phyloP scores from a whole-genome alignment of 2,888 invertebrate species.

The Coleophora deauratella region DNA sequence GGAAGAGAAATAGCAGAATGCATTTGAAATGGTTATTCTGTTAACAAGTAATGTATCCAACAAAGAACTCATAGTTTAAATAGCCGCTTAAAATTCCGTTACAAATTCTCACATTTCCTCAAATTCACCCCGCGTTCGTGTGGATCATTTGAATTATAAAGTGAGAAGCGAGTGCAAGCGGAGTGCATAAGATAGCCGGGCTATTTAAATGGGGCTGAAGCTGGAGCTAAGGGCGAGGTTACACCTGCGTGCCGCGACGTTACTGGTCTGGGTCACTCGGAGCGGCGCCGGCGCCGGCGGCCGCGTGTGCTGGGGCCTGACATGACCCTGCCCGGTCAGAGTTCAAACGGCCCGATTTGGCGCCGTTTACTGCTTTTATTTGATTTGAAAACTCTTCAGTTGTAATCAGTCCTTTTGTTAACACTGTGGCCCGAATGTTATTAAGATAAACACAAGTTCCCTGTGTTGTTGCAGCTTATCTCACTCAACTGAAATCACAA shows the following conservation, averaged over 20 bases:
- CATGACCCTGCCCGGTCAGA: conserved; percentile 24
- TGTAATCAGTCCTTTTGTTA: too few species aligned
- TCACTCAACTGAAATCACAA: conserved; percentile 1
- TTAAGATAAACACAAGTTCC: too few species aligned
- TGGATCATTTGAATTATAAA: conserved; percentile 70
- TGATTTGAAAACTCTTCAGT: too few species aligned
- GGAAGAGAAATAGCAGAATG: too few species aligned
- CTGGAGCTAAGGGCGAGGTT: conserved; percentile 39
- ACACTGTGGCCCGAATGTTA: too few species aligned
- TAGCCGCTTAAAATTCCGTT: conserved; percentile 51
- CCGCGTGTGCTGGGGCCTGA: conserved; percentile 9
- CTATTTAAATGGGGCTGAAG: conserved; percentile 58
- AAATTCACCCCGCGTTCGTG: conserved; percentile 43
- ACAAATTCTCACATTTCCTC: conserved; percentile 67
- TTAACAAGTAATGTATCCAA: conserved; percentile 4
- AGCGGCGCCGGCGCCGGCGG: conserved; percentile 16
- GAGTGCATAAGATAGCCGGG: conserved; percentile 59
- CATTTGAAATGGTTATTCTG: conserved; percentile 2
- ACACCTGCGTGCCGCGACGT: conserved; percentile 37
- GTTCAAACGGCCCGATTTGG: conserved; percentile 25
- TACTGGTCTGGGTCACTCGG: conserved; percentile 10
- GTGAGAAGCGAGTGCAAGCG: conserved; percentile 62
- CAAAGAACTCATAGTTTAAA: conserved; percentile 13
- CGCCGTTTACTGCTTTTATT: not conserved
- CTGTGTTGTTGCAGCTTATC: too few species aligned